A percentile compares a stretch with the other conserved stretches of the same genome.
Conservation (phyloP, 1,140 invertebrate genomes). For the Drosophila kurseongensis region DNA sequence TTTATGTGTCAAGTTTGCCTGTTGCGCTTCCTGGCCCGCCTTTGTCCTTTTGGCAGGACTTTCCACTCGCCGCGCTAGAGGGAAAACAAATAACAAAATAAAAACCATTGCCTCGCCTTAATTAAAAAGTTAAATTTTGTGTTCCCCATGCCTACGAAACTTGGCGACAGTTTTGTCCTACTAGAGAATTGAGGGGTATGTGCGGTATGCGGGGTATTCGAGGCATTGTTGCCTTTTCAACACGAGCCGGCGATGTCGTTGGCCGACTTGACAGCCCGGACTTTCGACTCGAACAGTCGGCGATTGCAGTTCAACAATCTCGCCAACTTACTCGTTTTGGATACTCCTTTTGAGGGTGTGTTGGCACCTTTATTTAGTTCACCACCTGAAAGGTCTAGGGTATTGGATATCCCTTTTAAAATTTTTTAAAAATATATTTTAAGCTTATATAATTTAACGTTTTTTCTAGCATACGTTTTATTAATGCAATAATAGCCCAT, state of each 20-base stretch:
- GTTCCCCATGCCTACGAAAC: slow-evolving; percentile 52
- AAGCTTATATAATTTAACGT: no score
- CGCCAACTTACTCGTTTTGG: neutral
- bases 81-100: slow-evolving; percentile 35
- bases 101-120: slow-evolving; percentile 73
- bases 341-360: neutral
- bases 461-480: no score
- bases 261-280: slow-evolving; percentile 30
- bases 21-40: slow-evolving; percentile 52
- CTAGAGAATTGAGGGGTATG: neutral
- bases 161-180: slow-evolving; percentile 35
- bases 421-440: no score
- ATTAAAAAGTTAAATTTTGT: slow-evolving; percentile 77
- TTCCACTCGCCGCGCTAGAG: slow-evolving; percentile 20
- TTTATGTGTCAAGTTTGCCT: slow-evolving; percentile 70
- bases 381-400: neutral
- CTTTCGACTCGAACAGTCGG: slow-evolving; percentile 3
- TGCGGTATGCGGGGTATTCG: neutral
- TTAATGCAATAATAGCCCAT: no score
- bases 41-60: slow-evolving; percentile 38
- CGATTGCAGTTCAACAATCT: slow-evolving; percentile 36
- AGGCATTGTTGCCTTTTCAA: slow-evolving; percentile 12
- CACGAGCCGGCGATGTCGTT: slow-evolving; percentile 14
- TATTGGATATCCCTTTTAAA: neutral
- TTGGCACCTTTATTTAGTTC: neutral